Evolutionary conservation across 2,888 invertebrate genomes (phyloP).

Genomic region (Cynaeus angustus): DNA sequence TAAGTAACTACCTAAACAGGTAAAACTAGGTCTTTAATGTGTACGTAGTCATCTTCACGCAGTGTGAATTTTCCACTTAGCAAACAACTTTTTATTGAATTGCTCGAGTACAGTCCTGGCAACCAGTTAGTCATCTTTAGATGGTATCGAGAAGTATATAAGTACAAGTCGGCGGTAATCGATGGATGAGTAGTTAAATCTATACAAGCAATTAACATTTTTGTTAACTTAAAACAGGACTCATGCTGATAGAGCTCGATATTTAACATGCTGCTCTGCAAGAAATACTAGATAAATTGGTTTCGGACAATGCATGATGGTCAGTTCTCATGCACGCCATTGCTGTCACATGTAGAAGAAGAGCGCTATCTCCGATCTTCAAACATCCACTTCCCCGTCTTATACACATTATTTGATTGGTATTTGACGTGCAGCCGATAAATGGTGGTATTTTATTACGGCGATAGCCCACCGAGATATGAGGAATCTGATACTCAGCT

Average conservation of each 20-base stretch:
- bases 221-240: conserved; percentile 64
- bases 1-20: too few species aligned
- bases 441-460: conserved; percentile 64
- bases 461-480: conserved; percentile 51
- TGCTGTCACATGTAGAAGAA: conserved; percentile 28
- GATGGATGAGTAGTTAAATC: conserved; percentile 67
- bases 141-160: conserved; percentile 43
- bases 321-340: conserved; percentile 52
- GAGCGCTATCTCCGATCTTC: conserved; percentile 61
- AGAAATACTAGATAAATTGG: conserved; percentile 55
- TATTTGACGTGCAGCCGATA: conserved; percentile 63
- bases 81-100: not conserved
- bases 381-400: conserved; percentile 56
- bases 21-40: too few species aligned
- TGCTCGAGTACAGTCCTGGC: conserved; percentile 16
- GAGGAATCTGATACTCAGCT: conserved; percentile 37
- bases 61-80: too few species aligned
- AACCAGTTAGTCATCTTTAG: conserved; percentile 40
- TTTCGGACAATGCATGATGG: conserved; percentile 55
- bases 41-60: too few species aligned
- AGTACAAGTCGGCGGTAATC: conserved; percentile 62
- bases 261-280: conserved; percentile 52
- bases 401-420: conserved; percentile 60
- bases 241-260: conserved; percentile 62
- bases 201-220: conserved; percentile 69